Evolutionary conservation across 2,113 vertebrate species (phyloP).

Genomic region (Zosterops borbonicus): DNA sequence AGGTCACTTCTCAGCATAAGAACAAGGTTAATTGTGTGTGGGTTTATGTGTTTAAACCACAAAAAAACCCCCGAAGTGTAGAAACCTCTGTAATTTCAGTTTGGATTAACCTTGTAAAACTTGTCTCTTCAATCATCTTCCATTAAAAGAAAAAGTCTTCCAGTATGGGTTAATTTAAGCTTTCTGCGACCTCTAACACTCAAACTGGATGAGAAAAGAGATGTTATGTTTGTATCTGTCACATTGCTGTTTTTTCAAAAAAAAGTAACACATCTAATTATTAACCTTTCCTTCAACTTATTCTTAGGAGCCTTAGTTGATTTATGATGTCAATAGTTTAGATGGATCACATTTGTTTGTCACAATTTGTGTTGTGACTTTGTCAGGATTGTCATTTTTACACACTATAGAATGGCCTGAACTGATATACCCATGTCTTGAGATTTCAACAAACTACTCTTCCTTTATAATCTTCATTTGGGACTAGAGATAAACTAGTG

Average conservation of each 20-base stretch:
- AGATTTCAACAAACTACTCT: not conserved
- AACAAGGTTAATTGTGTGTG: not conserved
- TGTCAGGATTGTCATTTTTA: not conserved
- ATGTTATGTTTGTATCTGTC: not conserved
- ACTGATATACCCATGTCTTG: not conserved
- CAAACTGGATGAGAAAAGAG: not conserved
- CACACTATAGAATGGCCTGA: not conserved
- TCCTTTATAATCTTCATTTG: not conserved
- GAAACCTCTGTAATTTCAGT: not conserved
- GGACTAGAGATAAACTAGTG: not conserved
- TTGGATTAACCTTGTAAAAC: not conserved
- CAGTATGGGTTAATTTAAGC: not conserved
- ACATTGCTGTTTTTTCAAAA: not conserved
- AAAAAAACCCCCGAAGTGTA: not conserved
- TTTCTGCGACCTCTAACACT: not conserved
- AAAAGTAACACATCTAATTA: not conserved
- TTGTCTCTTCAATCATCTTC: not conserved
- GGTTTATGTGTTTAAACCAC: not conserved
- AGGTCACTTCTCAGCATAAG: not conserved
- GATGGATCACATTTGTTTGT: not conserved
- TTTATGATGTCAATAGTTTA: not conserved
- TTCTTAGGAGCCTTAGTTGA: not conserved
- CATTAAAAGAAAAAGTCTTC: not conserved
- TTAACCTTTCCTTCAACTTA: not conserved
- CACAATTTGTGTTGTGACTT: not conserved